These are phyloP conservation scores for Harmothoe impar DNA, from an alignment of 2,888 invertebrate genomes.

Conservation along the genomic window DNA sequence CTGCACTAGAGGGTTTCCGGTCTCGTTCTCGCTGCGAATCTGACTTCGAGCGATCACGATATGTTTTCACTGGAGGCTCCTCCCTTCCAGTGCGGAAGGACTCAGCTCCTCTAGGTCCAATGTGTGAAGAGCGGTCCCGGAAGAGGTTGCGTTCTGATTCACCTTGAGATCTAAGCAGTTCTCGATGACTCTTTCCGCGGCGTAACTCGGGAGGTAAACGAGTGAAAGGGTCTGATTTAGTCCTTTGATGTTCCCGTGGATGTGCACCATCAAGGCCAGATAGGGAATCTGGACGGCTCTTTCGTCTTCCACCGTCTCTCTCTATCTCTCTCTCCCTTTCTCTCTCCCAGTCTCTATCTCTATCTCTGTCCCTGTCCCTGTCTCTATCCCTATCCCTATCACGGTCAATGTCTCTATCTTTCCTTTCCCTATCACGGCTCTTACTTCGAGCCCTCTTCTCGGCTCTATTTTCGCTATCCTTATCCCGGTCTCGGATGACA, in stretches of 20 bases:
- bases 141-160: conserved; percentile 25
- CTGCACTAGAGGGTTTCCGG: background rate
- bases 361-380: background rate
- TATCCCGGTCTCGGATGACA: background rate
- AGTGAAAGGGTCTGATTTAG: conserved; percentile 42
- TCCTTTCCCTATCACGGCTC: conserved; percentile 41
- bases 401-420: conserved; percentile 36
- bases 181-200: conserved; percentile 43
- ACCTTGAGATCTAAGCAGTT: conserved; percentile 24
- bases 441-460: conserved; percentile 3
- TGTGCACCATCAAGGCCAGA: background rate
- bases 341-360: conserved; percentile 51
- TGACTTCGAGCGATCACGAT: conserved; percentile 40
- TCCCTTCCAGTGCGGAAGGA: background rate
- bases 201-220: conserved; percentile 26
- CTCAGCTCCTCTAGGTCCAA: background rate
- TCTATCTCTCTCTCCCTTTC: conserved; percentile 38
- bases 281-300: conserved; percentile 10
- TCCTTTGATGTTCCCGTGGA: background rate
- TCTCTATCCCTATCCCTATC: conserved; percentile 32
- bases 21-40: conserved; percentile 31
- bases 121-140: conserved; percentile 12
- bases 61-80: background rate
- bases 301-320: background rate
- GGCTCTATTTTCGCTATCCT: background rate